phyloP scores from a whole-genome alignment of 64 coral and sea anemone genomes.

The Orbicella faveolata region DNA sequence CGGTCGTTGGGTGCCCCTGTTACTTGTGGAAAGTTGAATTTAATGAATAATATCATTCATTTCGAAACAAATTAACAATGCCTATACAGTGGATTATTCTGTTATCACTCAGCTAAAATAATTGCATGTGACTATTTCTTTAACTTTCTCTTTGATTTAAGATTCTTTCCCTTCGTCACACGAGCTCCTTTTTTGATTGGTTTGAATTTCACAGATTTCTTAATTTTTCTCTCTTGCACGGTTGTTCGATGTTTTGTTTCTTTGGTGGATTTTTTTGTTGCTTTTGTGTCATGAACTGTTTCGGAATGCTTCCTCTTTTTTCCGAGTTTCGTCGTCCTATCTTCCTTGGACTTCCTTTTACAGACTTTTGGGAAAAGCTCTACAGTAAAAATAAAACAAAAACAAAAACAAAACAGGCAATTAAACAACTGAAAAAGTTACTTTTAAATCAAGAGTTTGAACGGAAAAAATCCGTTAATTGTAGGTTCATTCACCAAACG shows the following conservation, averaged over 20 bases:
- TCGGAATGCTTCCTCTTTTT: conserved; percentile 31
- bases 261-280: neutral
- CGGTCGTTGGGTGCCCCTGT: too few species aligned
- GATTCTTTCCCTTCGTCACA: conserved; percentile 8
- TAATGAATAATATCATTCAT: too few species aligned
- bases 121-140: neutral
- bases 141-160: conserved; percentile 21
- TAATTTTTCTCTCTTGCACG: neutral
- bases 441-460: neutral
- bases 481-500: too few species aligned
- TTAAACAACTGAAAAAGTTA: too few species aligned
- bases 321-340: neutral
- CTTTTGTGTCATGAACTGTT: neutral
- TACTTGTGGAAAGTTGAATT: too few species aligned
- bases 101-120: too few species aligned
- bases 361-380: conserved; percentile 20
- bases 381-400: neutral
- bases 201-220: conserved; percentile 8
- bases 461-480: neutral
- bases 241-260: conserved; percentile 17
- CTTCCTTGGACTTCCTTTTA: neutral
- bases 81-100: too few species aligned
- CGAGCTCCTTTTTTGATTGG: neutral
- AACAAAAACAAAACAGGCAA: neutral
- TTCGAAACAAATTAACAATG: too few species aligned